Base-by-base conservation (phyloP, 2,888 invertebrate species). In the Thereva unica region DNA sequence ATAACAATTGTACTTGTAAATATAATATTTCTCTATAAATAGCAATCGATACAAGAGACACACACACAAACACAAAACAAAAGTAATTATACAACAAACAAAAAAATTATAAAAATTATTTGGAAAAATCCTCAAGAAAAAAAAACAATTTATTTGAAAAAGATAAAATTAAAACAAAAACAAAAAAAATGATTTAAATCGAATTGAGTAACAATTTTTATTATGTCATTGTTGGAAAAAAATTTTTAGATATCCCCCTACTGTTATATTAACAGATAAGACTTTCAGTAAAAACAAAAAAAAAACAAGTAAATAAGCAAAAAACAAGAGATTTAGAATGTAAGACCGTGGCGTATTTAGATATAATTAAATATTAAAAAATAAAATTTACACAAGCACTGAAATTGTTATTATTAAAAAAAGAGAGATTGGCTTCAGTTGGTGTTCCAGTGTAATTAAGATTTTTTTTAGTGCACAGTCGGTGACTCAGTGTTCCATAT, bases 261-360 rank as follows among this genome's bases (percentile, higher is more conserved):
- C 67, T 67, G 67, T 67, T 67, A 67, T 64, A 67, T 67, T 67
- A 67, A 67, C 64, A 67, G 64, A 67, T 67, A 67, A 64, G 64
- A 64, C 57, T 67, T 56, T 65, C 61, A 52, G 41, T 59, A 52
- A 45, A 47, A 57, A 23, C 23, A 23, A 23, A 23, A 23, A 23
- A 23, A 23, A 23, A 23, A 23, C 23, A 23, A 23, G 23, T 23
- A 23, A 23, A 23, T 23, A 23, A 23, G 23, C 23, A 35, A 67
- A 67, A 63, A 40, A 47, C 41, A 40, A 38, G 8, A 50, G 55
- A 56, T 35, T 64, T 56, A 50, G 38, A n/a, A 42, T 64, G 8
- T 64, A 64, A 64, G 54, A 67, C 23, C 55, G 64, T 64, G 67
- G 64, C 67, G 56, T 64, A 67, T 61, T 54, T 64, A 67, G 63